These are phyloP conservation scores for Labia minor DNA, from an alignment of 2,888 invertebrate genomes.

Conservation along the genomic window DNA sequence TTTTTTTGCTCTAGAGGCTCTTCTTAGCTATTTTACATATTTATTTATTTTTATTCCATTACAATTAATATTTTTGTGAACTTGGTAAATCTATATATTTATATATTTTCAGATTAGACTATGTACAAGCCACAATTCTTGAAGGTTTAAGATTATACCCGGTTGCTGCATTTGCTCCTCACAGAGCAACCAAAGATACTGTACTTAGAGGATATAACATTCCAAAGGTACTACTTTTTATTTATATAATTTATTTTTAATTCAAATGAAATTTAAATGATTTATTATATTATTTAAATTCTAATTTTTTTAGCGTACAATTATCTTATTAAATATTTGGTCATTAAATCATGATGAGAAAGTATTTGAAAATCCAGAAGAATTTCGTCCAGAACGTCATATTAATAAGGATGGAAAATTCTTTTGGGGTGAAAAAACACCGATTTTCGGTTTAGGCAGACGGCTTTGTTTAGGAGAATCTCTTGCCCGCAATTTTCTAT, in stretches of 20 bases:
- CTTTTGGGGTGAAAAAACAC: slow-evolving; percentile 21
- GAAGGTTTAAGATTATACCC: neutral
- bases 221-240: neutral
- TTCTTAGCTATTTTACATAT: too few species aligned
- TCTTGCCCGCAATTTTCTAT: slow-evolving; percentile 25
- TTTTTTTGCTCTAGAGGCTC: too few species aligned
- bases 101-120: neutral
- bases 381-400: slow-evolving; percentile 27
- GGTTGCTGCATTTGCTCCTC: neutral
- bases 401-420: slow-evolving; percentile 25
- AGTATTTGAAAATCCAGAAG: slow-evolving; percentile 27
- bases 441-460: slow-evolving; percentile 27
- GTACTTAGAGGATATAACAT: neutral
- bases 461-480: slow-evolving; percentile 27
- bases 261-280: neutral
- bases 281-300: neutral
- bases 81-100: too few species aligned
- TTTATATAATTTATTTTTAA: too few species aligned
- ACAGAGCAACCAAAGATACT: neutral
- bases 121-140: neutral
- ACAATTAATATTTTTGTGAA: too few species aligned
- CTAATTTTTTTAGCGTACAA: slow-evolving; percentile 22
- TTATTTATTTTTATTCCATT: too few species aligned
- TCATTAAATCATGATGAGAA: slow-evolving; percentile 24
- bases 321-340: slow-evolving; percentile 23